phyloP scores from a whole-genome alignment of 1,140 invertebrate genomes.

The Drosophila busckii region DNA sequence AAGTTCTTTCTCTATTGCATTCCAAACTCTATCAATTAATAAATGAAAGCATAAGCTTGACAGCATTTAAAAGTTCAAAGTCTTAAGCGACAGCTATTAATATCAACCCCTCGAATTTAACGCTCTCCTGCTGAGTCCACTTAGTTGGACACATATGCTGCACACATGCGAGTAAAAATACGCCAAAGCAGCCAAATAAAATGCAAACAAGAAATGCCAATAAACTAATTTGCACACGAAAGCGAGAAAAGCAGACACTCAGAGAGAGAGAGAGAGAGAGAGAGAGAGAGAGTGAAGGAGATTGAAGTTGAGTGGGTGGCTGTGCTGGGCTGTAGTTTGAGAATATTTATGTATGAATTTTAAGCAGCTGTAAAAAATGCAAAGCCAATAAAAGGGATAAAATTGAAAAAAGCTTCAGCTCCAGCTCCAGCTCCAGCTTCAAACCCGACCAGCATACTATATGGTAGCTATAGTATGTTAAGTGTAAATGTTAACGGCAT shows the following conservation, averaged over 20 bases:
- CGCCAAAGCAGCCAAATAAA: constrained; percentile 24
- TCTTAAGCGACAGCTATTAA: neutral
- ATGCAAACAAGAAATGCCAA: constrained; percentile 72
- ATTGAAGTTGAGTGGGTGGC: neutral
- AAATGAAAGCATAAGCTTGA: neutral
- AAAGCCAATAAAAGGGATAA: constrained; percentile 72
- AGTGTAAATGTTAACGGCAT: no score
- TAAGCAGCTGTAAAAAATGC: constrained; percentile 68
- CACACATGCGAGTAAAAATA: constrained; percentile 16
- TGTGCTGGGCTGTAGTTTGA: constrained; percentile 12
- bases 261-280: neutral
- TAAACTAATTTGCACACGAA: constrained; percentile 77
- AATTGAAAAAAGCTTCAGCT: constrained; percentile 58
- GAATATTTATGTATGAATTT: constrained; percentile 70
- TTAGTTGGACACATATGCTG: constrained; percentile 37
- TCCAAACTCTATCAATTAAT: neutral
- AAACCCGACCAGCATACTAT: no score
- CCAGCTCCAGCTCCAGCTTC: no score
- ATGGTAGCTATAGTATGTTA: no score
- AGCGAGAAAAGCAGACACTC: constrained; percentile 30
- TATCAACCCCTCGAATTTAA: constrained; percentile 3
- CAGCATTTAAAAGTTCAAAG: neutral
- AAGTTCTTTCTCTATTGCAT: no score
- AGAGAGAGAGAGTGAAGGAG: neutral
- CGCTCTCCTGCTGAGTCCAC: constrained; percentile 4